phyloP scores from a whole-genome alignment of 2,113 vertebrate genomes.

The Phaethornis superciliosus region DNA sequence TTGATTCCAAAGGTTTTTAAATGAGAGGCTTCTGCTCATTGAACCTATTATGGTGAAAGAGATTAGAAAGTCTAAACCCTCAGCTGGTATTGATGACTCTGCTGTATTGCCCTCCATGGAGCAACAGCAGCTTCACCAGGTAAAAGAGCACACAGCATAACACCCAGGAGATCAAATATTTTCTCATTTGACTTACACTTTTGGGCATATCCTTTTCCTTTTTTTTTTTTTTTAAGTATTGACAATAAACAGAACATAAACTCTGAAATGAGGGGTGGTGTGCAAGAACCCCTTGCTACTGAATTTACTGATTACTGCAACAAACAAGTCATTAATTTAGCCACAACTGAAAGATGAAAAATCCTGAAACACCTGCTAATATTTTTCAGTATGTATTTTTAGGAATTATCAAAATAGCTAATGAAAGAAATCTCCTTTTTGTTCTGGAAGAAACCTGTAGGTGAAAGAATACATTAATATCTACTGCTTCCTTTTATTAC shows the following conservation, averaged over 20 bases:
- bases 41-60: not conserved
- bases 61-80: not conserved
- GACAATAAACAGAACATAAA: not conserved
- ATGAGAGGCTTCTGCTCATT: not conserved
- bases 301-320: not conserved
- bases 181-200: not conserved
- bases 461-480: not conserved
- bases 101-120: not conserved
- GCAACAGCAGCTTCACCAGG: not conserved
- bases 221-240: not conserved
- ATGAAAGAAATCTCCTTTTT: not conserved
- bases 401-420: not conserved
- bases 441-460: not conserved
- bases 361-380: not conserved
- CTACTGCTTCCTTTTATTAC: not conserved
- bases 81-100: not conserved
- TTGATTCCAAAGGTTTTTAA: not conserved
- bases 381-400: not conserved
- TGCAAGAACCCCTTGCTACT: rapidly evolving
- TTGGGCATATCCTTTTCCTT: not conserved
- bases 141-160: not conserved
- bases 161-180: not conserved
- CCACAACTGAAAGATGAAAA: not conserved
- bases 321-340: not conserved
- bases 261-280: not conserved